Evolutionary conservation across 1,140 invertebrate genomes (phyloP).

Genomic region (Pantala flavescens): DNA sequence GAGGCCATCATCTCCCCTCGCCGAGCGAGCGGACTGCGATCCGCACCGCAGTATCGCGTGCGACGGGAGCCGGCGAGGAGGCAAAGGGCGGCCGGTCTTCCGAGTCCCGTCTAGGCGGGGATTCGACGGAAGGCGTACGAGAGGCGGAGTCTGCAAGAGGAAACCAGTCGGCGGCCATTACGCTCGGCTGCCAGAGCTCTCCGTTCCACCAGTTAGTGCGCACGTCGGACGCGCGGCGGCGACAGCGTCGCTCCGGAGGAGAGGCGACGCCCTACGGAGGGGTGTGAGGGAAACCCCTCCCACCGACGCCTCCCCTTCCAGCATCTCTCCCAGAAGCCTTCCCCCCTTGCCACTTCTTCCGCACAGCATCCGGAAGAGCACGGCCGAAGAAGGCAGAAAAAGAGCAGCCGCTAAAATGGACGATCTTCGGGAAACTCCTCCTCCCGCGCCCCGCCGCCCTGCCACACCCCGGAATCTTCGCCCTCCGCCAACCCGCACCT

Average conservation of each 20-base stretch:
- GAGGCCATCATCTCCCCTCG: too few relatives aligned
- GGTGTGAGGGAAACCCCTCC: not conserved
- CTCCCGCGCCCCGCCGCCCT: not conserved
- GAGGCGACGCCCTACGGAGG: not conserved
- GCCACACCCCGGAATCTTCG: not conserved
- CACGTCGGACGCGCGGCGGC: not conserved
- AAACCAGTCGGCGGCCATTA: not conserved
- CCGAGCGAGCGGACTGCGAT: too few relatives aligned
- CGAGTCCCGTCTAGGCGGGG: too few relatives aligned
- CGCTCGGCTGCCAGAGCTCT: not conserved
- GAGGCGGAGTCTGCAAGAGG: not conserved
- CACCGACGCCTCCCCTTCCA: not conserved
- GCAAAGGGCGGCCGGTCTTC: too few relatives aligned
- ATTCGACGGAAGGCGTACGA: too few relatives aligned
- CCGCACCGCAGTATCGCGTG: too few relatives aligned
- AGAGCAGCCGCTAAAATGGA: not conserved
- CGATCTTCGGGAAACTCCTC: not conserved
- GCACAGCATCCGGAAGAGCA: not conserved
- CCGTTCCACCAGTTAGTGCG: not conserved
- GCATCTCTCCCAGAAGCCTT: not conserved
- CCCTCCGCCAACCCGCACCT: constrained; percentile 13
- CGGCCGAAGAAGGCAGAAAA: not conserved
- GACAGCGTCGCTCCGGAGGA: not conserved
- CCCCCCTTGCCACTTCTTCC: not conserved
- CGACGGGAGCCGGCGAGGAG: too few relatives aligned